These are phyloP conservation scores for Melanotaenia maccullochi DNA, from an alignment of 2,797 vertebrate genomes.

Conservation along the genomic window DNA sequence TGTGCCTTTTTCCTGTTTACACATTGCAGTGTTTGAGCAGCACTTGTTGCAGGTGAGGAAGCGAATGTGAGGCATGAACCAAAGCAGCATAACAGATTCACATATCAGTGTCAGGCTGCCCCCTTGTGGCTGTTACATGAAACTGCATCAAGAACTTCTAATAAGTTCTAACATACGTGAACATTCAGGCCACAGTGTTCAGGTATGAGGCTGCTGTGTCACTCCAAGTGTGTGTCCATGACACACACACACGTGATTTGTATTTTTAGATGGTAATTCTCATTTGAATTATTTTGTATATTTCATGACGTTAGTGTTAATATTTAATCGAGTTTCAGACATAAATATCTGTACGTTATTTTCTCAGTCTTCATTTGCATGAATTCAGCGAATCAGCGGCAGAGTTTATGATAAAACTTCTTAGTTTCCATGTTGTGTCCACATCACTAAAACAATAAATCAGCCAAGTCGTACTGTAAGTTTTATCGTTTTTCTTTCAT, in stretches of 20 bases:
- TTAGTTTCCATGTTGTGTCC: background rate
- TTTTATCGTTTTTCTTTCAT: background rate
- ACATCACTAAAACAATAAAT: background rate
- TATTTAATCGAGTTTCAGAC: conserved; percentile 39
- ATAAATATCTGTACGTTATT: background rate
- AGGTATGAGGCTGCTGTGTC: background rate
- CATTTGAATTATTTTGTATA: conserved; percentile 35
- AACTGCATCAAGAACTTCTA: conserved; percentile 50
- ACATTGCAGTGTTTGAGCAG: conserved; percentile 15
- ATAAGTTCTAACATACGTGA: conserved; percentile 17
- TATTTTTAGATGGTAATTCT: conserved; percentile 19
- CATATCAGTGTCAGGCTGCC: conserved; percentile 50
- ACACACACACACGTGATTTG: conserved; percentile 5
- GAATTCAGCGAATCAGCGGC: background rate
- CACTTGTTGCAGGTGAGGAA: conserved; percentile 56
- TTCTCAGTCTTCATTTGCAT: conserved; percentile 18
- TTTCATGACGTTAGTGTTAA: conserved; percentile 17
- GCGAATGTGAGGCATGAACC: conserved; percentile 13
- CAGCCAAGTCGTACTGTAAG: background rate
- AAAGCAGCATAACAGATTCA: conserved; percentile 11
- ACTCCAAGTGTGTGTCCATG: background rate
- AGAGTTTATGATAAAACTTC: background rate
- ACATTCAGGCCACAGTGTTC: background rate
- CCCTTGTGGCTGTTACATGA: conserved; percentile 54
- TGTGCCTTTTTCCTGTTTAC: conserved; percentile 49